Base-by-base conservation (phyloP, 2,797 vertebrate species). In the Buphagus erythrorhynchus region DNA sequence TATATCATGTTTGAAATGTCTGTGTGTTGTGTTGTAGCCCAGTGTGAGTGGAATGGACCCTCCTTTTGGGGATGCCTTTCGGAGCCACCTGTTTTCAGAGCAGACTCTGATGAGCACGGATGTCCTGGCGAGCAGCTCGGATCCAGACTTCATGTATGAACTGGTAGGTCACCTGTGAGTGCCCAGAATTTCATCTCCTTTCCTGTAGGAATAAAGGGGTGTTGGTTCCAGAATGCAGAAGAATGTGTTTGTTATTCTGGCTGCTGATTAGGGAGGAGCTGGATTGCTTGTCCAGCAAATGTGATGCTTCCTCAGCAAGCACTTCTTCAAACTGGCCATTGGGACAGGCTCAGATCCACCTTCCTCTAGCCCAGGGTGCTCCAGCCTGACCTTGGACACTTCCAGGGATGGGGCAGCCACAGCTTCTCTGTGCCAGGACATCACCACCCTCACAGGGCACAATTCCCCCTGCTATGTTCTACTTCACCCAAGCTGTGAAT, bases 71-170 rank as follows among this genome's bases (percentile, higher is more conserved):
- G 99, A 99, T 84, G 99, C 99, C 97, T 99, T 99, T 99, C 99
- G 99, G 97, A 99, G 99, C 98, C 99, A 99, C 98, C 98, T 98
- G 48, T 99, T 99, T 98, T 99, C 99, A 96, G 99, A 99, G 98
- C 99, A 99, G 98, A 99, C 99, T 92, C 98, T 99, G 98, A 99
- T 99, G 98, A 99, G 99, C 98, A 99, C 99, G 40, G 99, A 99
- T 96, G 98, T 99, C 95, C 98, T 99, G 96, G 98, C 99, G 58
- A 99, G 98, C 98, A 99, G 98, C 98, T 99, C 99, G 65, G 99
- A 99, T 97, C 99, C 99, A 97, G 99, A 99, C 98, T 99, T 99
- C 98, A 99, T 99, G 99, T 99, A 99, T 91, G 99, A 99, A 97
- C 98, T 99, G 99, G 99, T 99, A 97, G 99, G 99, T 96, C 72